Evolutionary conservation across 2,888 invertebrate species (phyloP), one percentile per base, ranked within the genome.

Genomic region (Drosophila paucipuncta): DNA sequence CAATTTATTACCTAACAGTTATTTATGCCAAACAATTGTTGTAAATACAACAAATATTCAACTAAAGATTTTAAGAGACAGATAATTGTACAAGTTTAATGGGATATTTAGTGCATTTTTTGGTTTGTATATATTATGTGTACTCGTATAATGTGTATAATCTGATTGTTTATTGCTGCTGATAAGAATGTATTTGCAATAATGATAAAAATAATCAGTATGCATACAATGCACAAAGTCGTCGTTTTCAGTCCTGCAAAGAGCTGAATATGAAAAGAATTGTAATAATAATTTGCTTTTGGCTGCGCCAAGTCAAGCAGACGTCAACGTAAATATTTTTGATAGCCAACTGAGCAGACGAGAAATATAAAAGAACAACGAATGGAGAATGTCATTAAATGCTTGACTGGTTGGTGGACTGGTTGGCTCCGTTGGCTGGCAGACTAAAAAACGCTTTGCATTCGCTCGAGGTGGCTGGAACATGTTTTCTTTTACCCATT

Each of bases 331-430:
- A 71, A 71, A 78, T 71, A 62, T 71, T 68, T 78, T 72, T 71
- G 71, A 67, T 61, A 58, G 61, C 75, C 63, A 64, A 75, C 58
- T 63, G 47, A 47, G 53, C 41, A 69, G 59, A 59, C 49, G 31
- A 28, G 10, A 6, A n/a, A 13, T n/a, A 4, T n/a, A 33, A 43
- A 30, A 37, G 2, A 25, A 49, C 74, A 70, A 47, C 67, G 66
- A 74, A 78, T 78, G 70, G 31, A 67, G 70, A 74, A 78, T 78
- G 74, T 78, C 74, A 78, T 78, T 78, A 78, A 77, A 78, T 76
- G 76, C 70, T 63, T 54, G 60, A 73, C 68, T 68, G 69, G 59
- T 30, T 68, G 73, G 39, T 18, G 22, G 50, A 28, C 28, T 50
- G 28, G 28, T 39, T 62, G 65, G 28, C 39, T 57, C 53, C 35